Evolutionary conservation across 2,888 invertebrate species (phyloP), one percentile per base, ranked within the genome.

Genomic region (Metalampra italica): DNA sequence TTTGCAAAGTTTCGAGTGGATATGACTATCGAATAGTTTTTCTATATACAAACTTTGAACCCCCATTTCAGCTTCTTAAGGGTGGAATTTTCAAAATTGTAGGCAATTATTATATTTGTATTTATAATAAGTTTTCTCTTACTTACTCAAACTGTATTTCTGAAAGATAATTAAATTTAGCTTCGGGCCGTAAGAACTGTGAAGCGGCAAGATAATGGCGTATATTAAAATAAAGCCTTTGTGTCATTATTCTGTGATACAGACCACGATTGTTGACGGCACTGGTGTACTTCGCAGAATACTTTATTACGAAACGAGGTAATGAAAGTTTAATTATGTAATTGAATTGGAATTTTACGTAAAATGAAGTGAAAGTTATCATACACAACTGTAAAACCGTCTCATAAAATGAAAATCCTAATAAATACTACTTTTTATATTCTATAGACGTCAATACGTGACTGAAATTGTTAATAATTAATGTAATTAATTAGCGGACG

Each of bases 151-250:
- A 22, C 22, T 22, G 22, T 22, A 22, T 22, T 22, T 22, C 22
- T 22, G 30, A 9, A 29, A 66, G 65, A 68, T 75, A 73, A 78
- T 82, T 80, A 78, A 80, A 80, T 78, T 79, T 76, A 60, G 71
- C 74, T 58, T 44, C 57, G 50, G 60, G 64, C 65, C 65, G 66
- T 67, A 64, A 71, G 69, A 66, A 68, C 72, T 68, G 64, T 72
- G 71, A 73, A 65, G 66, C 62, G 63, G 66, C 67, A 72, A 75
- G 74, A 81, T 80, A 80, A 80, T 78, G 70, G 75, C 69, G 67
- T 74, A 71, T 78, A 78, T 81, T 80, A 76, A n/a, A 78, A 78
- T 78, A 77, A 80, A 78, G 75, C 75, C 74, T 76, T 78, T 78
- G 74, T 73, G 71, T 71, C 76, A 77, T 79, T 79, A 81, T 77